These are phyloP conservation scores for Drosophila leontia DNA, from an alignment of 1,140 invertebrate genomes.

Conservation along the genomic window DNA sequence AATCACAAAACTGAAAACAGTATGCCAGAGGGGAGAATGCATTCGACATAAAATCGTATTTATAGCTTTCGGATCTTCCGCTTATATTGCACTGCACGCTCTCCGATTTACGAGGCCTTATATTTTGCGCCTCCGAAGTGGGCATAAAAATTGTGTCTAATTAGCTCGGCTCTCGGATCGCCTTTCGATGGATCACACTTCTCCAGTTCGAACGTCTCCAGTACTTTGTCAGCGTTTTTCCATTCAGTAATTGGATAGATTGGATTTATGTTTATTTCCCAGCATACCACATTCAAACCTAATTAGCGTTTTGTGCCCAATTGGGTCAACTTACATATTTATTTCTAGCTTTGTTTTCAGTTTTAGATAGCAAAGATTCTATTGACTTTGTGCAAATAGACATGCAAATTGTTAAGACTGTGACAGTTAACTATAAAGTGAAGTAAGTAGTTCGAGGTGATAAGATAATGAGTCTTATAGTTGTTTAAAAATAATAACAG, in stretches of 20 bases:
- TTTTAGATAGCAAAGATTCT: conserved; percentile 1
- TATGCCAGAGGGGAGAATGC: conserved; percentile 24
- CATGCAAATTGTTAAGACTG: background rate
- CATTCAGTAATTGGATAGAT: conserved; percentile 1
- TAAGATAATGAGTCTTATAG: background rate
- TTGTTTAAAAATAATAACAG: background rate
- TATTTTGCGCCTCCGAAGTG: conserved; percentile 34
- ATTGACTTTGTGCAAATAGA: background rate
- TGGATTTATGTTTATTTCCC: conserved; percentile 18
- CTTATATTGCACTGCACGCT: conserved; percentile 33
- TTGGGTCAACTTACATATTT: conserved; percentile 4
- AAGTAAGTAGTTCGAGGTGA: background rate
- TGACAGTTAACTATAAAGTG: background rate
- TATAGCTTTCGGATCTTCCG: conserved; percentile 48
- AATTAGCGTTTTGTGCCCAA: conserved; percentile 7
- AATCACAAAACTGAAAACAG: conserved; percentile 18
- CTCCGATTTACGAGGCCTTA: conserved; percentile 47
- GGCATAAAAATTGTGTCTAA: conserved; percentile 20
- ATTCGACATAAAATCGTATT: conserved; percentile 50
- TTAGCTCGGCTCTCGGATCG: conserved; percentile 21
- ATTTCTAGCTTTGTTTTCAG: background rate
- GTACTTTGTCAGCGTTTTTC: conserved; percentile 2
- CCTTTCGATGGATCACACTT: conserved; percentile 7
- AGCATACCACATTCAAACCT: conserved; percentile 4
- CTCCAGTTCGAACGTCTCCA: background rate